phyloP scores from a whole-genome alignment of 37 sponge, comb jelly and placozoan species.

The Petrosia ficiformis region DNA sequence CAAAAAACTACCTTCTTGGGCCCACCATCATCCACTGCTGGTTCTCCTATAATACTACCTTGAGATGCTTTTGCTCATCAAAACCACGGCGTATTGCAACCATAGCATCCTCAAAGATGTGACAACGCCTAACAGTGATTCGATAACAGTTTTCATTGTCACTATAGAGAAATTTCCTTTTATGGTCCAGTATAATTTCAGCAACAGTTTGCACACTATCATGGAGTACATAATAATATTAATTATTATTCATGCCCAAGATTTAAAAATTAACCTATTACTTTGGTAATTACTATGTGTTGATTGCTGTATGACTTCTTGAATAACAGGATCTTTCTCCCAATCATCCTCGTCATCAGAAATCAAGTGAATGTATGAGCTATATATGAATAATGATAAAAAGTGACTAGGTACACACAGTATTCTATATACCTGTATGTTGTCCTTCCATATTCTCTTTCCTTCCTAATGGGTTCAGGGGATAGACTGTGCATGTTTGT shows the following conservation, averaged over 20 bases:
- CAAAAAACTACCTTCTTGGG: slow-evolving; percentile 22
- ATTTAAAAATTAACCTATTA: too few relatives aligned
- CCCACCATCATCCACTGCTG: slow-evolving; percentile 27
- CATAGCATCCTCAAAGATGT: background rate
- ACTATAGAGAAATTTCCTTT: background rate
- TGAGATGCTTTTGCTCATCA: slow-evolving; percentile 11
- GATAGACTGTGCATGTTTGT: background rate
- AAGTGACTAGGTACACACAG: too few relatives aligned
- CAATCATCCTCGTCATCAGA: background rate
- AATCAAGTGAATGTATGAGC: background rate
- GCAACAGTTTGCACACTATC: too few relatives aligned
- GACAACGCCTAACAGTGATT: slow-evolving; percentile 6
- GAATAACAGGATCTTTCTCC: background rate
- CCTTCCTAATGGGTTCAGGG: background rate
- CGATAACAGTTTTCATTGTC: background rate
- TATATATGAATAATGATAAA: background rate
- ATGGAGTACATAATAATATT: too few relatives aligned
- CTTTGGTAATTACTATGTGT: too few relatives aligned
- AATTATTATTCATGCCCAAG: too few relatives aligned
- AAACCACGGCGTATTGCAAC: background rate
- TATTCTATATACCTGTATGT: too few relatives aligned
- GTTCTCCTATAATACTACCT: slow-evolving; percentile 8
- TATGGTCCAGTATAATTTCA: slow-evolving; percentile 5
- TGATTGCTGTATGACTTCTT: background rate
- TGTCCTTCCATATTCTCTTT: background rate